Evolutionary conservation across 2,113 vertebrate species (phyloP).

Genomic region (Taurulus bubalis): DNA sequence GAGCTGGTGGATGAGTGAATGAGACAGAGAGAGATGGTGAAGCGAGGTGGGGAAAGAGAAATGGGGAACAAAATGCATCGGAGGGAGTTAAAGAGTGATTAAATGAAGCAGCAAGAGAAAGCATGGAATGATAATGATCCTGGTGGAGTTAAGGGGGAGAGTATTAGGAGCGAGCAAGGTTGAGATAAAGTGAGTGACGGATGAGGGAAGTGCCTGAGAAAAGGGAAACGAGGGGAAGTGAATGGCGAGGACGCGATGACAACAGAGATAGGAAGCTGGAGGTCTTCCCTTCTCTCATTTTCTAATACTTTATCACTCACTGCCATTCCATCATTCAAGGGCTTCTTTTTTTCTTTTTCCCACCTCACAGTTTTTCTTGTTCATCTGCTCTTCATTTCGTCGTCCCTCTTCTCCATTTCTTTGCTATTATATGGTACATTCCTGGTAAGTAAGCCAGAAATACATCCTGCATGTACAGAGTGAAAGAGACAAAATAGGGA

Average conservation of each 20-base stretch:
- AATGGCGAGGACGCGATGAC: conserved; percentile 74
- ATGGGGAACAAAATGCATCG: conserved; percentile 49
- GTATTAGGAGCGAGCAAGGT: conserved; percentile 59
- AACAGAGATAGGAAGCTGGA: conserved; percentile 65
- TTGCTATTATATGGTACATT: conserved; percentile 12
- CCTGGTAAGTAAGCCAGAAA: conserved; percentile 9
- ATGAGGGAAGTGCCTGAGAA: conserved; percentile 51
- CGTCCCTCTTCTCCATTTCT: background rate
- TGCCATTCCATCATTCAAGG: conserved; percentile 33
- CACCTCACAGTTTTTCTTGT: background rate
- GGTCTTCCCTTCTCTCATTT: conserved; percentile 45
- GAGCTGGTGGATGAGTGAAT: conserved; percentile 23
- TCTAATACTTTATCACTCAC: conserved; percentile 47
- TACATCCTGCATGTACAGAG: background rate
- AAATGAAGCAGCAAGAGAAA: conserved; percentile 65
- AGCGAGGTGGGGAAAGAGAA: conserved; percentile 16
- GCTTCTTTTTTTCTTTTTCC: background rate
- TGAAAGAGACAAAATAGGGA: background rate
- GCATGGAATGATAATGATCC: conserved; percentile 67
- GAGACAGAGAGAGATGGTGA: conserved; percentile 20
- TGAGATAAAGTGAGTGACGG: conserved; percentile 70
- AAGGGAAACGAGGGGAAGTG: conserved; percentile 52
- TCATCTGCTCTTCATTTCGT: background rate
- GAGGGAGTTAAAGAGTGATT: conserved; percentile 65
- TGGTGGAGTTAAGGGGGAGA: conserved; percentile 53